Percentiles rank a stretch among this genome's conserved stretches.
Evolutionary conservation across 2,888 invertebrate genomes (phyloP).

Genomic region (Tromatobia lineatoria): DNA sequence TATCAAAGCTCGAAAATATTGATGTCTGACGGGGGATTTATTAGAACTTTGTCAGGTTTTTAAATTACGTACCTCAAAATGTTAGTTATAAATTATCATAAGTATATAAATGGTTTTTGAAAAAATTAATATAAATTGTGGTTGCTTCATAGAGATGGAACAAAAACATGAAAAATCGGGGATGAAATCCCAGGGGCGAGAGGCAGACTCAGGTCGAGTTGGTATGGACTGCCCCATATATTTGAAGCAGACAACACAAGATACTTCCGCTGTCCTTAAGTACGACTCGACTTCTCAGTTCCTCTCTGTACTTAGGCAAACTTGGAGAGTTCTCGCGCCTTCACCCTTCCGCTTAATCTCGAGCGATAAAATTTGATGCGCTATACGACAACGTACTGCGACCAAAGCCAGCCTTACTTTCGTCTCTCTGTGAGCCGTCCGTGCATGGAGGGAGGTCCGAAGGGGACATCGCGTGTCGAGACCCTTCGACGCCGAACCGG

Average conservation of each 20-base stretch:
- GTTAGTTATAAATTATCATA: too few species aligned
- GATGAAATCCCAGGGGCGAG: too few species aligned
- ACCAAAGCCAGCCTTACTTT: neutral
- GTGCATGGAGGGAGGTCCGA: conserved; percentile 9
- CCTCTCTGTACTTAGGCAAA: conserved; percentile 25
- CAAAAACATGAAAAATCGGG: too few species aligned
- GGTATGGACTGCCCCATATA: too few species aligned
- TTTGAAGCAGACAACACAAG: conserved; percentile 14
- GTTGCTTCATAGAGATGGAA: too few species aligned
- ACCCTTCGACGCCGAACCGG: conserved; percentile 30
- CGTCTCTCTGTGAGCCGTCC: neutral
- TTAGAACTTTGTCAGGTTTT: too few species aligned
- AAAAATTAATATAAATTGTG: too few species aligned
- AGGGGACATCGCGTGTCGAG: conserved; percentile 38
- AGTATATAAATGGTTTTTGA: too few species aligned
- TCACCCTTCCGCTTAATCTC: conserved; percentile 43
- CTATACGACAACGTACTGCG: neutral
- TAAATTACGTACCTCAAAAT: too few species aligned
- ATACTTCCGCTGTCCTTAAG: conserved; percentile 31
- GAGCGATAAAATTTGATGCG: conserved; percentile 60
- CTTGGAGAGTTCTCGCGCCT: conserved; percentile 39
- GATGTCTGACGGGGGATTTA: too few species aligned
- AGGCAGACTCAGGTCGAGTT: too few species aligned
- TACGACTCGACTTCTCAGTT: conserved; percentile 31
- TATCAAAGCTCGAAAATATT: too few species aligned